These are phyloP conservation scores for Brachyhypopomus gauderio DNA, from an alignment of 2,113 vertebrate genomes.

Conservation along the genomic window DNA sequence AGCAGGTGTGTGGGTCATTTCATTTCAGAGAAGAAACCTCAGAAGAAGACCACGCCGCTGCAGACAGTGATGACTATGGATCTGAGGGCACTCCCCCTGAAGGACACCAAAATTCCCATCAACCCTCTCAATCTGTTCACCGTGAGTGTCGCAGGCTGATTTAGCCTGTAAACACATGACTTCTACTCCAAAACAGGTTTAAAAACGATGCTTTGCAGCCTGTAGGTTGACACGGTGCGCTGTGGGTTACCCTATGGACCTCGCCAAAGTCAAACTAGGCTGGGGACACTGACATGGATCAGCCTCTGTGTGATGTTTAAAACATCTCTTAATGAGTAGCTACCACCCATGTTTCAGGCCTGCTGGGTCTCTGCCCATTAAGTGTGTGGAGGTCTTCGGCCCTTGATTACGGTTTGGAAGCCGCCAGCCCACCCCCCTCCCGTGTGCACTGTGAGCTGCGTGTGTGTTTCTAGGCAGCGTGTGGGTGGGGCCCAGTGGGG, in stretches of 20 bases:
- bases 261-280: neutral
- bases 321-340: slow-evolving; percentile 47
- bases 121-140: slow-evolving; percentile 62
- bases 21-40: slow-evolving; percentile 55
- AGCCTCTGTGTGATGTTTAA: slow-evolving; percentile 36
- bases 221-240: neutral
- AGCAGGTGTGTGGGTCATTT: neutral
- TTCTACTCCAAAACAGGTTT: neutral
- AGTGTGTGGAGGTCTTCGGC: slow-evolving; percentile 7
- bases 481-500: neutral
- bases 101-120: slow-evolving; percentile 68
- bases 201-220: neutral
- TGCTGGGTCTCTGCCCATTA: slow-evolving; percentile 27
- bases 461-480: neutral
- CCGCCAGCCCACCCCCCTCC: neutral
- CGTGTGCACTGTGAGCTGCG: neutral
- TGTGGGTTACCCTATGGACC: slow-evolving; percentile 2
- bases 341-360: slow-evolving; percentile 30
- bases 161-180: neutral
- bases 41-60: slow-evolving; percentile 56
- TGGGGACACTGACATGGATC: slow-evolving; percentile 6
- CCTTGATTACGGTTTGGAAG: slow-evolving; percentile 28
- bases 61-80: slow-evolving; percentile 68
- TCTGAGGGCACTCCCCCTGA: slow-evolving; percentile 67
- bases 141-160: slow-evolving; percentile 46